A percentile compares a stretch with the other conserved stretches of the same genome.
Evolutionary conservation across 2,888 invertebrate species (phyloP).

Genomic region (Spicauda simplicius): DNA sequence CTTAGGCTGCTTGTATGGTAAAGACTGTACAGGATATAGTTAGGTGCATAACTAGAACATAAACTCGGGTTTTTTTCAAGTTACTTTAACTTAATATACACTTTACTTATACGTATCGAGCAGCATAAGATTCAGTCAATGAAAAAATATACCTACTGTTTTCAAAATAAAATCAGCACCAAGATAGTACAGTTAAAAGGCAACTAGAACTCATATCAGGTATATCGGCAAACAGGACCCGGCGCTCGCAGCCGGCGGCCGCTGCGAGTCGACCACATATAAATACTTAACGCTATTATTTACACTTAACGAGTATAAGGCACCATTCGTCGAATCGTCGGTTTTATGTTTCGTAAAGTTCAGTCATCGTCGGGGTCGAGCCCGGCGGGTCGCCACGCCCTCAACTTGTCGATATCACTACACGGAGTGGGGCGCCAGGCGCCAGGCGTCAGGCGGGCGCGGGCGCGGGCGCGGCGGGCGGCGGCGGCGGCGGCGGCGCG

Average conservation of each 20-base stretch:
- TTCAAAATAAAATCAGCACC: slow-evolving; percentile 20
- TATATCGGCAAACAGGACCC: background rate
- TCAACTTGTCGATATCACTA: too few species aligned
- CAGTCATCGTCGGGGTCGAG: background rate
- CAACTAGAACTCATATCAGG: slow-evolving; percentile 9
- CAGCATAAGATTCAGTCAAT: background rate
- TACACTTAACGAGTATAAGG: slow-evolving; percentile 50
- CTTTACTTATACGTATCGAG: background rate
- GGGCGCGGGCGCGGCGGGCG: slow-evolving; percentile 37
- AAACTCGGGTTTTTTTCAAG: background rate
- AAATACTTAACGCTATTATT: slow-evolving; percentile 63
- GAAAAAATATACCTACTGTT: background rate
- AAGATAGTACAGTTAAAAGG: background rate
- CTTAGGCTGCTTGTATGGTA: background rate
- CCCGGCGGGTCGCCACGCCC: too few species aligned
- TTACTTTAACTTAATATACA: background rate
- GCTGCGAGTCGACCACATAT: slow-evolving; percentile 41
- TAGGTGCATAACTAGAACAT: background rate
- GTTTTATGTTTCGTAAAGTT: slow-evolving; percentile 3
- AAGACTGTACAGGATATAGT: background rate
- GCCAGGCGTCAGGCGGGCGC: slow-evolving; percentile 18
- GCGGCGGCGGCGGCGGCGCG: slow-evolving; percentile 52
- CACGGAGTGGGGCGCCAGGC: too few species aligned
- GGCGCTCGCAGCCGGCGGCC: slow-evolving; percentile 10
- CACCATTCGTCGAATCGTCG: slow-evolving; percentile 24